Percentiles rank a stretch among this genome's conserved stretches.
Evolutionary conservation across 92 coral and sea anemone species (phyloP).

Genomic region (Anthopleura xanthogrammica): DNA sequence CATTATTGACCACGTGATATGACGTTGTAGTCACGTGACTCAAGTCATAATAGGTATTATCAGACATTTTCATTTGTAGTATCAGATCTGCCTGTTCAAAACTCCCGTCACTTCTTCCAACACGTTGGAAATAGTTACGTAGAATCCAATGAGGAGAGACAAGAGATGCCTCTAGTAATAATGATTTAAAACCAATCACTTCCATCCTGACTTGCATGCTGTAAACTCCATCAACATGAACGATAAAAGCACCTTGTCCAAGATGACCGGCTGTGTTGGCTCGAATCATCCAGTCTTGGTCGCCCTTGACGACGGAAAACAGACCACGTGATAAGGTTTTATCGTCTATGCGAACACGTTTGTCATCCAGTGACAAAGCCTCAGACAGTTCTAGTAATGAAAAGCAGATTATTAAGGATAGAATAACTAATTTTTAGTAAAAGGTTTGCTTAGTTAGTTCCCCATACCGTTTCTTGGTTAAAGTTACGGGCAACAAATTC

Average conservation of each 20-base stretch:
- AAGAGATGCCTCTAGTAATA: conserved; percentile 25
- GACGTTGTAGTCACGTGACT: conserved; percentile 45
- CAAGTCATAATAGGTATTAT: conserved; percentile 50
- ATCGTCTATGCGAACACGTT: conserved; percentile 61
- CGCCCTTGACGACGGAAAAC: conserved; percentile 36
- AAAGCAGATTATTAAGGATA: not conserved
- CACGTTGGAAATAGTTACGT: conserved; percentile 28
- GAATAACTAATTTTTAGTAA: too few relatives aligned
- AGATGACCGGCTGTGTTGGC: conserved; percentile 48
- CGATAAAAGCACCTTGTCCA: conserved; percentile 59
- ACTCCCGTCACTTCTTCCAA: conserved; percentile 49
- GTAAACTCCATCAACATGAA: conserved; percentile 57
- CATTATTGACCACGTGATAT: conserved; percentile 39
- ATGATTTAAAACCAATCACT: conserved; percentile 46
- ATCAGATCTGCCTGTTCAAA: conserved; percentile 51
- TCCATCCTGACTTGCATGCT: conserved; percentile 49
- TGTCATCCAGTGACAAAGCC: conserved; percentile 37
- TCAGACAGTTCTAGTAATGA: conserved; percentile 33
- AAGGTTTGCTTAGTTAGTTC: too few relatives aligned
- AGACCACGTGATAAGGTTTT: conserved; percentile 53
- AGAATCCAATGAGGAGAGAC: not conserved
- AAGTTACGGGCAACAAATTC: too few relatives aligned
- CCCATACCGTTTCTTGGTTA: too few relatives aligned
- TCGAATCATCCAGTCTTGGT: conserved; percentile 23
- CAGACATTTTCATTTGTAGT: conserved; percentile 49